phyloP scores from a whole-genome alignment of 2,113 vertebrate species.

The Rana temporaria region DNA sequence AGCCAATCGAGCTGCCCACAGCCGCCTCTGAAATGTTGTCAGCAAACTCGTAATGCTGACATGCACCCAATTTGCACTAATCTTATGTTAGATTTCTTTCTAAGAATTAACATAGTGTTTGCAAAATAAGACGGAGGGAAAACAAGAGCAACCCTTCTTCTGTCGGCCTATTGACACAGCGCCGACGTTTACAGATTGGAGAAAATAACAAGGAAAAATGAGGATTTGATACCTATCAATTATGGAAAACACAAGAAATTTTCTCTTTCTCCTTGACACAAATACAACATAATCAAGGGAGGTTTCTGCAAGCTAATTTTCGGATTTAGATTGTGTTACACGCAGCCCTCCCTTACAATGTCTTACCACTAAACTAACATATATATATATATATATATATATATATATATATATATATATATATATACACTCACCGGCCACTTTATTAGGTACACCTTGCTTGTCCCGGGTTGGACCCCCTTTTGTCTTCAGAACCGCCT shows the following conservation, averaged over 20 bases:
- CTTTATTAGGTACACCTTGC: no score
- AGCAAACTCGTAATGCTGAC: constrained; percentile 58
- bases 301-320: neutral
- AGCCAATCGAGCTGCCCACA: constrained; percentile 70
- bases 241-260: neutral
- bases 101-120: constrained; percentile 3
- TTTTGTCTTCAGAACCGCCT: no score
- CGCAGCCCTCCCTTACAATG: no score
- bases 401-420: no score
- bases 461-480: no score
- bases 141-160: constrained; percentile 6
- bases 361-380: no score
- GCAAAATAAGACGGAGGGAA: neutral
- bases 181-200: neutral
- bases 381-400: no score
- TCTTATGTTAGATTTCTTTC: constrained; percentile 40
- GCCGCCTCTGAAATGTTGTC: constrained; percentile 57
- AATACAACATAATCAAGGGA: constrained; percentile 5
- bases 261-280: constrained; percentile 1
- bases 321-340: no score
- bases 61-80: constrained; percentile 22
- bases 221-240: constrained; percentile 27
- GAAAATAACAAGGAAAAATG: constrained; percentile 32
- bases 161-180: neutral
- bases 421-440: no score